Evolutionary conservation across 2,888 invertebrate species (phyloP), one percentile per base, ranked within the genome.

Genomic region (Drosophila borborema): DNA sequence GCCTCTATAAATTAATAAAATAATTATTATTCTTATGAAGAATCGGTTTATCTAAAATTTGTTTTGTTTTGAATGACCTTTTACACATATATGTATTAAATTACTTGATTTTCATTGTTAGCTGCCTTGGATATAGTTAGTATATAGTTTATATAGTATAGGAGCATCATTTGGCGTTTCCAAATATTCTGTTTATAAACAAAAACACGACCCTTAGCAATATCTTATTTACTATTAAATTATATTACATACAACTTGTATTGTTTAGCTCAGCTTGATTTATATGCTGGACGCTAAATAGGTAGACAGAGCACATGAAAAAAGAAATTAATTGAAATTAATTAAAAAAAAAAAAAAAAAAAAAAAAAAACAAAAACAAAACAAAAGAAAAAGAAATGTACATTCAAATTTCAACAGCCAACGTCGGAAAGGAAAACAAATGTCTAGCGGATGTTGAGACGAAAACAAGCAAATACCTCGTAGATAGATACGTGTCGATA

Each of bases 371-470:
- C 20, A 20, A 20, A 2, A 20, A 20, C 20, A n/a, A 48, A 69
- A 4, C 4, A 23, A 23, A 23, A 23, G 3, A 49, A n/a, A 79
- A 67, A 67, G 64, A 60, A 56, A 70, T 38, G 38, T 38, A 31
- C 40, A 38, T 70, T 55, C 49, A 51, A 58, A 46, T 70, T 70
- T 65, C 56, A 53, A 53, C 55, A 69, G 38, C 23, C 18, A 74
- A 62, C 56, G 10, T 53, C 9, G 51, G 28, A 53, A 62, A 43
- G 58, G 36, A 49, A 66, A 72, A 51, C 61, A 16, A 34, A 34
- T 41, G 59, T 64, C 38, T 41, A 46, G 59, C 77, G 77, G 77
- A 77, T 81, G 77, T 60, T 43, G 56, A 64, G 64, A 62, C 64
- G 23, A 71, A 80, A 71, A 65, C 70, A 34, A 61, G 56, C 20